Evolutionary conservation across 2,113 vertebrate genomes (phyloP), one percentile per base, ranked within the genome.

Genomic region (Sinocyclocheilus anophthalmus): DNA sequence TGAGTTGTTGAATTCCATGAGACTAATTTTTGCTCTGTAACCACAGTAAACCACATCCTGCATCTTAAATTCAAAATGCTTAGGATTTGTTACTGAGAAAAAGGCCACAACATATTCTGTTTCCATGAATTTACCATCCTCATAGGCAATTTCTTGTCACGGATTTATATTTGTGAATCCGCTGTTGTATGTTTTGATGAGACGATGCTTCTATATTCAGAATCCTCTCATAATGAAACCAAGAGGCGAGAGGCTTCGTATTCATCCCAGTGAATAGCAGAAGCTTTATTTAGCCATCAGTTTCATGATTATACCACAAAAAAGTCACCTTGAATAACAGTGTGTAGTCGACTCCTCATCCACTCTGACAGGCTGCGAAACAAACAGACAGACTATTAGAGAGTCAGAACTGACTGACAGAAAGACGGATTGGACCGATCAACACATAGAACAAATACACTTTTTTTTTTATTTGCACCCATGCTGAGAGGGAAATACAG

Each of bases 381-480:
- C 10, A 48, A 20, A 79, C 76, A 78, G 30, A 78, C 30, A 14
- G 76, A 39, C 77, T 59, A 61, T 79, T n/a, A 61, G 10, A 57
- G 53, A 61, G 55, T 59, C 33, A 22, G 50, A 77, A 33, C 3
- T 22, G 53, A 53, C 13, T 76, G 48, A 76, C 14, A 76, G 39
- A 18, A 30, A 50, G 14, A 30, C 75, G 9, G 24, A 55, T 30
- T 18, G 48, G 14, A 50, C 20, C 3, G 14, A 77, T 77, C 76
- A 77, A 77, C 48, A 30, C 48, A 20, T 77, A n/a, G 45, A 18
- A 14, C n/a, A 76, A 76, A 79, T 39, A 14, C 50, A 22, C 14
- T 39, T 14, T 18, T 30, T 65, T 81, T 69, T 48, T 48, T 24
- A 73, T 79, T 88, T 82, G 70, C 45, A 61, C 10, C 53, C 70